Base-by-base conservation (phyloP, 2,113 vertebrate species). In the Perca fluviatilis region DNA sequence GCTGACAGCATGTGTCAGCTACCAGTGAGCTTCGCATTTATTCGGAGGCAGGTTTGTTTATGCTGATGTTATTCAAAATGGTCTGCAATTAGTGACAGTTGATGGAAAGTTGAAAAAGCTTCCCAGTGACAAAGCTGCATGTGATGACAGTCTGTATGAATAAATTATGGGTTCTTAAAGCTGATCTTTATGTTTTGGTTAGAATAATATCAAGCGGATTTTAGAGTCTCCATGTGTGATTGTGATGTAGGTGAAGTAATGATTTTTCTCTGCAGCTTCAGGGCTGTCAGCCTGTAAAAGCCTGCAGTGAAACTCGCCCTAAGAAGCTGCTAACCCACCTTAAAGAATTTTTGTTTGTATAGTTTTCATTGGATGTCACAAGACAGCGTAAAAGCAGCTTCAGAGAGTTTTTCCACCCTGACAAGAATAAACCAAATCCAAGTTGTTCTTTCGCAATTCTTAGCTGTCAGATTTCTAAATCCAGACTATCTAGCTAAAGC, bases 1-100 rank as follows among this genome's bases (percentile, higher is more conserved):
- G 60, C 80, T 82, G 91, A 89, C 89, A 70, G 82, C 82, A 16
- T 82, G 76, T 75, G 79, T 86, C 72, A 73, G 79, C 88, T 30
- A 47, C 73, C 84, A 67, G 51, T 14, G 70, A 73, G 85, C 76
- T 49, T 49, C 40, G 11, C 80, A 76, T 91, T 77, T 74, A 84
- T 86, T 84, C 25, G 3, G 27, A 80, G 71, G 77, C 74, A 86
- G 84, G 80, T 90, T 86, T 87, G 68, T 81, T 88, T 77, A 67
- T 80, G 72, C 66, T 89, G 75, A 80, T 77, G 51, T 83, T 63
- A 77, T 85, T 86, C 84, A 79, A 82, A 89, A 87, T 64, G 77
- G 64, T 65, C 71, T 63, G 70, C 84, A 86, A 86, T 91, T 88
- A 88, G 56, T 79, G 83, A 82, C 40, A 57, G 74, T 30, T 73